These are phyloP conservation scores for Opisthocomus hoazin DNA, from an alignment of 2,113 vertebrate genomes.

Conservation along the genomic window DNA sequence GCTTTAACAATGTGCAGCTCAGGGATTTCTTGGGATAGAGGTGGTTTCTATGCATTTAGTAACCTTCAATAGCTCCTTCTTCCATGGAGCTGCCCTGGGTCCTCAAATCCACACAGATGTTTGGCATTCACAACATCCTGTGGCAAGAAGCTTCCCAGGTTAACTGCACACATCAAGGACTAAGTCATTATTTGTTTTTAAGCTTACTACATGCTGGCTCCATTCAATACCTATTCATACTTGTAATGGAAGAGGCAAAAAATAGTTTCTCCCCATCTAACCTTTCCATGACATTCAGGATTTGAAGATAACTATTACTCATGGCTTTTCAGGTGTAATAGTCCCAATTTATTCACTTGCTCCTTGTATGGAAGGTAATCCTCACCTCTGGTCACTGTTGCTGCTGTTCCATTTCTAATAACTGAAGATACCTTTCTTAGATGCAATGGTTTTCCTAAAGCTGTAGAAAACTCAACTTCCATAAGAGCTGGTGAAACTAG, in stretches of 20 bases:
- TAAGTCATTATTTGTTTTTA: neutral
- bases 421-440: neutral
- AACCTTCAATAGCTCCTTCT: neutral
- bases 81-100: neutral
- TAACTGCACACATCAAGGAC: conserved; percentile 32
- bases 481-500: neutral
- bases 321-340: neutral
- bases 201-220: neutral
- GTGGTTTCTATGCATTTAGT: neutral
- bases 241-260: neutral
- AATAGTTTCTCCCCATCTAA: neutral
- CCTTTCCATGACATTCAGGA: neutral
- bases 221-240: neutral
- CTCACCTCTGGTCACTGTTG: neutral
- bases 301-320: neutral
- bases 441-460: neutral
- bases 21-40: neutral
- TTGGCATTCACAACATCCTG: neutral
- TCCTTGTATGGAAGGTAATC: neutral
- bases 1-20: neutral
- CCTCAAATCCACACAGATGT: neutral
- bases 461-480: neutral
- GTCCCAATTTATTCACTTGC: neutral
- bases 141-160: neutral
- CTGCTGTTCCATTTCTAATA: neutral